Base-by-base conservation (phyloP, 2,888 invertebrate genomes). In the Sinelater perroti region DNA sequence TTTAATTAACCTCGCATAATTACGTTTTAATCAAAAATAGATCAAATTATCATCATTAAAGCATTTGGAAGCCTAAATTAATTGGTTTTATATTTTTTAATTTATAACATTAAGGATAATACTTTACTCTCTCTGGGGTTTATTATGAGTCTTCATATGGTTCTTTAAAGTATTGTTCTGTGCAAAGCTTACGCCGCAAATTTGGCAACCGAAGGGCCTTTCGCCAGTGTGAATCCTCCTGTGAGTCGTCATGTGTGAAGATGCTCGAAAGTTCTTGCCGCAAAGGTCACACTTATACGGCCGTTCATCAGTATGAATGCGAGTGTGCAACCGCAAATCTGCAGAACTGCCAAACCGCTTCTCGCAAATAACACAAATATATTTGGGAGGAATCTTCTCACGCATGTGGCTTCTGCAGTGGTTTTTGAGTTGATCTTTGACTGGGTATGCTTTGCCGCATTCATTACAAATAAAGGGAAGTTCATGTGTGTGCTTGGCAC, bases 211-310 rank as follows among this genome's bases (percentile, higher is more conserved):
- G 47, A 70, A 70, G 4, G 71, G 71, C 28, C 63, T 61, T 46
- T 71, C 70, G 0, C 72, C 71, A 0, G 71, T 71, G 33, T 71
- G 71, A 50, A 70, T 70, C 53, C 67, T 54, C 13, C 68, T 60
- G 56, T 71, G 71, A 1, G 69, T 66, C 2, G 67, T 70, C 67
- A 71, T 67, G 40, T 70, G 69, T 0, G 83, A 83, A 20, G 62
- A 72, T 6, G 61, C 66, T 52, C 63, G 66, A 47, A 71, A 72
- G 26, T 69, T 69, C 49, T 71, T 71, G 3, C 66, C 69, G 45
- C 71, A 71, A 14, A 66, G 62, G 56, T 69, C 68, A 20, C 71
- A 71, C 57, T 70, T 66, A 56, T 70, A 71, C 0, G 70, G 70
- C 31, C 70, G 61, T 56, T 71, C 71, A 35, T 69, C 67, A 2